Conservation (phyloP, 2,888 invertebrate genomes). For the Euzetes globulus region DNA sequence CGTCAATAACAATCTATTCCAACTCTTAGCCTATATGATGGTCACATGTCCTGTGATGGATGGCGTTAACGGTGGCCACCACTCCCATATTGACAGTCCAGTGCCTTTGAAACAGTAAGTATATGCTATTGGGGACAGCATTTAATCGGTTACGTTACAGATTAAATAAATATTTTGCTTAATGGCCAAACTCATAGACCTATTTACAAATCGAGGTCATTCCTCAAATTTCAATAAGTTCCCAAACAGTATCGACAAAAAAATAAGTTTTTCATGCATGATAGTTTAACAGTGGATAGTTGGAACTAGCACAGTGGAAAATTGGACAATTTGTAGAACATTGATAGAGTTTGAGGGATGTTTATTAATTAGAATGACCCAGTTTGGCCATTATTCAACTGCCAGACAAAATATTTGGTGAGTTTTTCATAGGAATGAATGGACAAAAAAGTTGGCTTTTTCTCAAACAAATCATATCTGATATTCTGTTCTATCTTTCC, state of each 20-base stretch:
- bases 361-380: too few species aligned
- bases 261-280: too few species aligned
- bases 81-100: constrained; percentile 66
- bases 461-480: background rate
- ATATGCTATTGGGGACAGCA: background rate
- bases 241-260: too few species aligned
- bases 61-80: constrained; percentile 69
- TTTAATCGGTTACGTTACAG: background rate
- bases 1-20: background rate
- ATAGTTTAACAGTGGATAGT: too few species aligned
- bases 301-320: too few species aligned
- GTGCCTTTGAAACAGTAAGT: constrained; percentile 97
- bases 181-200: too few species aligned
- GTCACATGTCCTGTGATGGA: constrained; percentile 93
- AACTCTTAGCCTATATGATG: constrained; percentile 90
- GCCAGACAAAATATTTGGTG: too few species aligned
- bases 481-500: constrained; percentile 6
- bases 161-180: background rate
- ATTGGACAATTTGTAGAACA: too few species aligned
- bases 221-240: too few species aligned
- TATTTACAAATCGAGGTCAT: too few species aligned
- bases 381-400: constrained; percentile 66
- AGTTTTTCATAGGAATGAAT: too few species aligned
- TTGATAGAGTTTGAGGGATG: too few species aligned
- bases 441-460: background rate